Base-by-base conservation (phyloP, 2,113 vertebrate species). In the Syrmaticus mikado region DNA sequence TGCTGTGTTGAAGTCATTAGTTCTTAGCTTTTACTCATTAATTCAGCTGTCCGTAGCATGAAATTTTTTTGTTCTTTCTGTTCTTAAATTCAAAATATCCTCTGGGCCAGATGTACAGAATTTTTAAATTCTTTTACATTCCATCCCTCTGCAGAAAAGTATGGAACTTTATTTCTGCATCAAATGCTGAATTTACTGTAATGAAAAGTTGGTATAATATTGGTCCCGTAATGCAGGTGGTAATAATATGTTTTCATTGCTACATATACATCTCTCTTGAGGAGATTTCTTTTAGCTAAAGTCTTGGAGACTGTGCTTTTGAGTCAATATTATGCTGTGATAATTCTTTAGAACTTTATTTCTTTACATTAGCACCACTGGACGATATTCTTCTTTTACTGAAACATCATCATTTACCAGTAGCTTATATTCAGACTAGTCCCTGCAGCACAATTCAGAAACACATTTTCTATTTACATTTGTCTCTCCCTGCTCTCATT, bases 381-480 rank as follows among this genome's bases (percentile, higher is more conserved):
- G 90, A 95, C 92, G 92, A 92, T 92, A 93, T 92, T 34, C 11
- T 82, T 93, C 81, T 91, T 94, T 74, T 67, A 91, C 74, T 74
- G 87, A 91, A 92, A 82, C 41, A 64, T 38, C 75, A 92, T 95
- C 87, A 94, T 94, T 95, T 96, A 93, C 82, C 72, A 74, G 89
- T 91, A 93, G 72, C 91, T 87, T 92, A 82, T 73, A 74, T 87
- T 94, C 89, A 91, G 93, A 93, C 84, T 92, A 64, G 82, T 93
- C 86, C 79, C 91, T 28, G 61, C 88, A 89, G 92, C 78, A 87
- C 82, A 76, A 91, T 94, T 94, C 76, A 81, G 89, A 92, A 92
- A 87, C 72, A 74, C 62, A 81, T 92, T 92, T 92, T 92, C 89
- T 94, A 74, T 94, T 96, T 96, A 92, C 85, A 77, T 82, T 90